phyloP scores from a whole-genome alignment of 1,140 invertebrate genomes.

The Nymphalis io region DNA sequence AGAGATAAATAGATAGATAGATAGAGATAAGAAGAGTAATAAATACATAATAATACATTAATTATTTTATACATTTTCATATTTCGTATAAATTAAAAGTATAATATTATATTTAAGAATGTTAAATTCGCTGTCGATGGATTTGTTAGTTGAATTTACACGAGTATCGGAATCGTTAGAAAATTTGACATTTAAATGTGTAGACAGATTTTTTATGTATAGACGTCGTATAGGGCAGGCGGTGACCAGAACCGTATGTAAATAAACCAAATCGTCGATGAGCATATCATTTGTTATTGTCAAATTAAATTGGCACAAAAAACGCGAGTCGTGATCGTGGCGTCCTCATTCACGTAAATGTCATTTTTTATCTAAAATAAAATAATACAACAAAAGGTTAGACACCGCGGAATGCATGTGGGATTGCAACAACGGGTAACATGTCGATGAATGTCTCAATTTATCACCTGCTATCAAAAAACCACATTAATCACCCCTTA shows the following conservation, averaged over 20 bases:
- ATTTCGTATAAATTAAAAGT: conserved; percentile 1
- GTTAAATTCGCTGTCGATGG: neutral
- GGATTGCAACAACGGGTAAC: conserved; percentile 30
- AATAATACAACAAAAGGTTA: conserved; percentile 43
- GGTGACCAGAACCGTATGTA: conserved; percentile 14
- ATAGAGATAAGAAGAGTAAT: too few relatives aligned
- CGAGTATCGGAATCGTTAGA: conserved; percentile 11
- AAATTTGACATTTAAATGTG: conserved; percentile 32
- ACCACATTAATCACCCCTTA: conserved; percentile 23
- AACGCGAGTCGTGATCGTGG: conserved; percentile 51
- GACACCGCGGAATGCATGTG: conserved; percentile 33
- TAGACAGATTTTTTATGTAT: conserved; percentile 22
- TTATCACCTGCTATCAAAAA: conserved; percentile 41
- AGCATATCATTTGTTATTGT: conserved; percentile 56
- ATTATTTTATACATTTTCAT: neutral
- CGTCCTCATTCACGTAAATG: conserved; percentile 62
- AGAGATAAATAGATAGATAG: too few relatives aligned
- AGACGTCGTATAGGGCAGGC: conserved; percentile 21
- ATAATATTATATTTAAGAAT: neutral
- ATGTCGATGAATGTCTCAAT: conserved; percentile 43
- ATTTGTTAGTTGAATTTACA: conserved; percentile 6
- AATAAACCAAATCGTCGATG: conserved; percentile 37
- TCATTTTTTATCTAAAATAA: conserved; percentile 61
- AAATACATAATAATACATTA: too few relatives aligned
- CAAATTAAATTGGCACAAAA: conserved; percentile 56